Base-by-base conservation (phyloP, 23 tunicate genomes). In the Styela clava region DNA sequence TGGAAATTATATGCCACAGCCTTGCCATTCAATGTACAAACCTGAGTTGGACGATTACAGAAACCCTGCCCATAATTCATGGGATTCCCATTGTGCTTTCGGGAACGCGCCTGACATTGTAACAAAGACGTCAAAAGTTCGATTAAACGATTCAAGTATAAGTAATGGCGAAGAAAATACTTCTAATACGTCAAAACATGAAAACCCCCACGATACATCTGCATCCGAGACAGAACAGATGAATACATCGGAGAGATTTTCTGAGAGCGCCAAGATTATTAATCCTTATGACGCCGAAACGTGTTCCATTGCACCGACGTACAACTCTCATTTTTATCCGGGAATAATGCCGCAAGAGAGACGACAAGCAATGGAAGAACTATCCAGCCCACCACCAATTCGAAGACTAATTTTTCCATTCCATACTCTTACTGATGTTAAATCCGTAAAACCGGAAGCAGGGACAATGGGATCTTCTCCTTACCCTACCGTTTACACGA, bases 371-470 rank as follows among this genome's bases (percentile, higher is more conserved):
- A 44, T 30, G 24, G 29, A 71, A 35, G 77, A 22, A 32, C 77
- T 71, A 3, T 34, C 24, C 16, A 84, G 88, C 29, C 94, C 94
- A 19, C 94, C 94, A 3, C 88, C 94, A 34, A 79, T 89, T 2
- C 64, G 94, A 28, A 52, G 94, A 37, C 80, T 84, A 31, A 81
- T 89, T 35, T 84, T 78, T 73, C 94, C 94, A 5, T 89, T 89
- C 34, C 74, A 84, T 25, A 84, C 83, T 5, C 78, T 89, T 0
- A 19, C 79, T 62, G 84, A 88, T 21, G 70, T 24, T 22, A 52
- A 28, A 7, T 62, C 24, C 69, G 28, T 34, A 19, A 1, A 34
- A 24, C 63, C 64, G 27, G 81, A 76, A 76, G 22, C 78, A 29
- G 24, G 24, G 0, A 25, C 22, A 0, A 27, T 25, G 31, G 22